Conservation (phyloP, 1,140 invertebrate genomes). For the Polyergus mexicanus region DNA sequence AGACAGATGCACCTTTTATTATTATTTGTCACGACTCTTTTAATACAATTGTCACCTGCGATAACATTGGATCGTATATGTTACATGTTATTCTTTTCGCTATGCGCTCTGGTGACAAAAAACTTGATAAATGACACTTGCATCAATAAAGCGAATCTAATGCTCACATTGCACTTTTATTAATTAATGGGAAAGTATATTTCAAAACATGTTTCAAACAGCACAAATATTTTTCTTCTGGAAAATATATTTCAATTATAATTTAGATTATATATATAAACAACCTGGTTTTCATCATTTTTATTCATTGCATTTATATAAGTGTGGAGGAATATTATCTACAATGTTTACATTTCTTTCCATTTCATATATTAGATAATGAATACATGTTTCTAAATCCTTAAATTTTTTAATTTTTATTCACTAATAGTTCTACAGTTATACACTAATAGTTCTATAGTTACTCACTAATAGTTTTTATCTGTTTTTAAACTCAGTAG, state of each 20-base stretch:
- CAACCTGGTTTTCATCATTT: not conserved
- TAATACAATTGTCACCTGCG: not conserved
- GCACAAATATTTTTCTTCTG: too few species aligned
- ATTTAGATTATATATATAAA: not conserved
- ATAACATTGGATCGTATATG: not conserved
- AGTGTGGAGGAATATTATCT: not conserved
- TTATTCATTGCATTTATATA: not conserved
- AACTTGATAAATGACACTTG: not conserved
- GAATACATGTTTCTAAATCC: not conserved
- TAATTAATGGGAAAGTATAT: not conserved
- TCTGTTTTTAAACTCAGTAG: not conserved
- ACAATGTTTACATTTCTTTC: not conserved
- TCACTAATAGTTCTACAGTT: not conserved
- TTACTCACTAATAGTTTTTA: not conserved
- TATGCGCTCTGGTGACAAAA: not conserved
- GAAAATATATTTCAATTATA: not conserved
- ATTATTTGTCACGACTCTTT: not conserved
- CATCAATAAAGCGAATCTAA: conserved; percentile 7
- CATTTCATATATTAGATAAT: not conserved
- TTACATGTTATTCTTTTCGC: not conserved
- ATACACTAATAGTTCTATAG: not conserved
- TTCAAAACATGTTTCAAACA: too few species aligned
- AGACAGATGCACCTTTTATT: not conserved
- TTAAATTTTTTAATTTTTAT: not conserved
- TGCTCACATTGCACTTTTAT: not conserved